These are phyloP conservation scores for Apis laboriosa DNA, from an alignment of 1,140 invertebrate genomes.

Conservation along the genomic window DNA sequence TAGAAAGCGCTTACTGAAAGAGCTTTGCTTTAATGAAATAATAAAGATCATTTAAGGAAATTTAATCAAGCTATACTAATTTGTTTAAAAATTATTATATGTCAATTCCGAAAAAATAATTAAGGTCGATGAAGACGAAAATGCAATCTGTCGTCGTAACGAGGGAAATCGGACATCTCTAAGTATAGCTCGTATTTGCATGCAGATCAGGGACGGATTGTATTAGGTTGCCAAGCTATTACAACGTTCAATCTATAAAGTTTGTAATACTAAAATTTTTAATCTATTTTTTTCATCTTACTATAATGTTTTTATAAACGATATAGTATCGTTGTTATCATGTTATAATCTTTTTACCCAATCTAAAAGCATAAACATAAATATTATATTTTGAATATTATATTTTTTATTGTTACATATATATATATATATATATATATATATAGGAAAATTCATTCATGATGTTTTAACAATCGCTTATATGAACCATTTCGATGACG, in stretches of 20 bases:
- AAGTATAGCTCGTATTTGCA: slow-evolving; percentile 66
- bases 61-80: neutral
- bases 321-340: neutral
- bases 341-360: neutral
- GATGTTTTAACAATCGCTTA: neutral
- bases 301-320: neutral
- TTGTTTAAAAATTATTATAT: neutral
- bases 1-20: neutral
- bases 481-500: neutral
- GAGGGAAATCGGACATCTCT: slow-evolving; percentile 66
- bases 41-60: neutral
- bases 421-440: neutral
- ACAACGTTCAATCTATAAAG: slow-evolving; percentile 29
- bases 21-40: no score
- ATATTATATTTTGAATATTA: neutral
- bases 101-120: slow-evolving; percentile 46
- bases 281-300: neutral
- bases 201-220: slow-evolving; percentile 63
- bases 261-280: slow-evolving; percentile 29
- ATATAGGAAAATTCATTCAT: neutral
- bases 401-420: neutral
- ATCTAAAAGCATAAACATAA: neutral
- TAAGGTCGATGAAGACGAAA: slow-evolving; percentile 66
- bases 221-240: slow-evolving; percentile 48
- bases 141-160: slow-evolving; percentile 62